A percentile compares a stretch with the other conserved stretches of the same genome.
Conservation (phyloP, 2,888 invertebrate species). For the Ernsta delagoae region DNA sequence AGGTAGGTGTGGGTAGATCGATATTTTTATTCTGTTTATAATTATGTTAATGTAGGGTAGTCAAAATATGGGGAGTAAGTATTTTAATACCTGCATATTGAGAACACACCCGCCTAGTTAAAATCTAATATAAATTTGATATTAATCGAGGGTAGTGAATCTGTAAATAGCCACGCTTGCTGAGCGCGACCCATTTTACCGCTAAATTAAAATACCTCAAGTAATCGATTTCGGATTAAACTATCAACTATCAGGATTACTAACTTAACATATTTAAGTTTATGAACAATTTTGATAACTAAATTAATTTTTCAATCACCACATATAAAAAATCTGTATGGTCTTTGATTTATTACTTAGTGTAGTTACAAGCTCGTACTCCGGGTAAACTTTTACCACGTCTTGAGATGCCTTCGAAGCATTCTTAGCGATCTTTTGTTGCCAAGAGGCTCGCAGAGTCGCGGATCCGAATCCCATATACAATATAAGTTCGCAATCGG, state of each 20-base stretch:
- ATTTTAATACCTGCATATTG: neutral
- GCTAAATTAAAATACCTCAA: slow-evolving; percentile 31
- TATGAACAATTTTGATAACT: no score
- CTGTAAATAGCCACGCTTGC: slow-evolving; percentile 33
- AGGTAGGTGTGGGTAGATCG: no score
- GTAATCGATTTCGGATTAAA: slow-evolving; percentile 34
- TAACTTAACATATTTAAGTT: no score
- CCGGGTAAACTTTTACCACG: slow-evolving; percentile 3
- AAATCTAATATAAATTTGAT: slow-evolving; percentile 16
- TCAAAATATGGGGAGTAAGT: no score
- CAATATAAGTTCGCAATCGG: slow-evolving; percentile 53
- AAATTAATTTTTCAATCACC: no score
- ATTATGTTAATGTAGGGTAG: no score
- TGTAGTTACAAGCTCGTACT: no score
- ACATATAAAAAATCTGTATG: no score
- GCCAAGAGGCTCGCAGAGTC: slow-evolving; percentile 33
- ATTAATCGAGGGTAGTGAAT: slow-evolving; percentile 28
- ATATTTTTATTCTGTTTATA: no score
- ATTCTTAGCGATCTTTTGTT: slow-evolving; percentile 21
- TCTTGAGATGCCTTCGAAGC: slow-evolving; percentile 4
- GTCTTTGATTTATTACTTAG: no score
- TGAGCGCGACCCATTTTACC: slow-evolving; percentile 35
- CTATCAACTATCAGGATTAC: no score
- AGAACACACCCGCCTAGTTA: neutral
- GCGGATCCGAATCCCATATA: slow-evolving; percentile 33